Evolutionary conservation across 2,113 vertebrate genomes (phyloP), one percentile per base, ranked within the genome.

Genomic region (Calonectris borealis): DNA sequence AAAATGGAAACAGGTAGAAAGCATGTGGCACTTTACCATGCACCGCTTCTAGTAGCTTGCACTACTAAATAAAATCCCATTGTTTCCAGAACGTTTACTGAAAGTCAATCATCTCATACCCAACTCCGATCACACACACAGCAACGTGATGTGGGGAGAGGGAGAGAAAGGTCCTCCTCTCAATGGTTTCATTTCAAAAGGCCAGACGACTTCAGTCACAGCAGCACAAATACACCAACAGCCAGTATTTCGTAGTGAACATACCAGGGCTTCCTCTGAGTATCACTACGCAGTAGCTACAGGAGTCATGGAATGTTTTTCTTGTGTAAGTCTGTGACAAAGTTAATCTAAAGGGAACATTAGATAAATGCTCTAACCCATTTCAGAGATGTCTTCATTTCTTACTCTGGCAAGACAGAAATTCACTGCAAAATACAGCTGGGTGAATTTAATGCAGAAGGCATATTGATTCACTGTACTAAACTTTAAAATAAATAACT

Each of bases 401-500:
- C 77, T 36, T 13, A 17, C 25, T 51, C 65, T 10, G 65, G 42
- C 36, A 44, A 66, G 36, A 40, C 31, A 69, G 29, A 25, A 49
- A 8, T 14, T 34, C 34, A 48, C 16, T 26, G 62, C 52, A 54
- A 49, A 40, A 21, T 4, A 29, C 27, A 68, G 20, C 10, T 38
- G 13, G 31, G 26, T 10, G 15, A 78, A 46, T 20, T 24, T n/a
- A 38, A 65, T 13, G 24, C n/a, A 49, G 15, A 36, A 46, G 38
- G 9, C 12, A 21, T 11, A 40, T 0, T 1, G 0, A 76, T 7
- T 44, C 64, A 31, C n/a, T 6, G 3, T 1, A 13, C 6, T 10
- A 2, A 8, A 6, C 9, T 72, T 48, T 15, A 64, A 57, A 55
- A 48, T 5, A 40, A 71, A 0, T 8, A 22, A 44, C 3, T 62